Conservation (phyloP, 2,888 invertebrate genomes). For the Gortyna flavago region DNA sequence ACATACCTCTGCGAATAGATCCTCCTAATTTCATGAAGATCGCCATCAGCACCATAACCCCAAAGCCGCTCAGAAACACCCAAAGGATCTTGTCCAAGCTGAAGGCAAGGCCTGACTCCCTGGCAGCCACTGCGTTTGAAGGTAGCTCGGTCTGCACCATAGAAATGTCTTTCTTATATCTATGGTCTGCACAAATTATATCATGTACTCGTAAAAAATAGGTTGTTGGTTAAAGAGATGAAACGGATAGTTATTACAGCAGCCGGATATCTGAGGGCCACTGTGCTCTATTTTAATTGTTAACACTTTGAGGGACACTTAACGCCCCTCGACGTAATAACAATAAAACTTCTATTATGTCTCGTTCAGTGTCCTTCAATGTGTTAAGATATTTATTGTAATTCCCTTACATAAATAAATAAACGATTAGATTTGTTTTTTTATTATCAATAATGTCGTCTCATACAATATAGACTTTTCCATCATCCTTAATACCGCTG, state of each 20-base stretch:
- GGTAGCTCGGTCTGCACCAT: conserved; percentile 14
- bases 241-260: background rate
- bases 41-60: conserved; percentile 23
- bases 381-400: no score
- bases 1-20: conserved; percentile 32
- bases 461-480: background rate
- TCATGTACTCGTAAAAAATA: background rate
- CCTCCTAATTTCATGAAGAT: conserved; percentile 39
- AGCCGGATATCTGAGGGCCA: background rate
- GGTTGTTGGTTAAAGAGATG: background rate
- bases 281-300: no score
- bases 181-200: conserved; percentile 8
- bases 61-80: conserved; percentile 30
- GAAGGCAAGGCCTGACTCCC: no score
- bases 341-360: no score
- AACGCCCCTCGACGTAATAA: no score
- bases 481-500: background rate
- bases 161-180: no score
- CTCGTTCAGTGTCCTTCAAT: no score
- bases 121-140: background rate
- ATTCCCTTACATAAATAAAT: no score
- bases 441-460: background rate
- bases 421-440: no score
- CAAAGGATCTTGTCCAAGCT: conserved; percentile 27
- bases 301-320: no score